Base-by-base conservation (phyloP, 1,140 invertebrate species). In the Chelonus insularis region DNA sequence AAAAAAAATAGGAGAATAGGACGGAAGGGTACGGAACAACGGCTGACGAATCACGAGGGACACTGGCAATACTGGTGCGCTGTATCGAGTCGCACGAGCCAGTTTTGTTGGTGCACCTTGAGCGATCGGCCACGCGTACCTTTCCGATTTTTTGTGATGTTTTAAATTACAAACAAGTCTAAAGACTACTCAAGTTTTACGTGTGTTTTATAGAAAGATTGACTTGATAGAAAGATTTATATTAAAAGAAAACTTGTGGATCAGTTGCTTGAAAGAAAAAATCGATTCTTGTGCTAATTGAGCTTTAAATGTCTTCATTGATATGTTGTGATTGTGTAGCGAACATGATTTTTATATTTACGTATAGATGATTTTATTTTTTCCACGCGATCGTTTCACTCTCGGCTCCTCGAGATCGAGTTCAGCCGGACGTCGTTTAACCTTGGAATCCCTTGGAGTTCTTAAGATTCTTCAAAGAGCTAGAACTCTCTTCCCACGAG, bases 401-500 rank as follows among this genome's bases (percentile, higher is more conserved):
- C 48, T 32, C 29, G 48, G 48, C 8, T 14, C 16, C 36, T 37
- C 36, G n/a, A 14, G 21, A 23, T 34, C 20, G 36, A 9, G 48
- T 56, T 23, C 12, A 43, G 37, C 39, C 41, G 45, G 34, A 56
- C 43, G 41, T 12, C 47, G 21, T 60, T 52, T 51, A 45, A 58
- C 61, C 61, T 57, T 58, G 61, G 54, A 63, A 63, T 63, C 61
- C 36, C 45, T 45, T 25, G 34, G 50, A 63, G 62, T 63, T 59
- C 48, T 63, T 59, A 20, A 45, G 58, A 63, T 59, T 55, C 62
- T 39, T 63, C 48, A 29, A 29, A 20, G 59, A 45, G 23, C 16
- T 20, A 12, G 21, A 14, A 14, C 14, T 39, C 14, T 39, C 37
- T 59, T 63, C 62, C 21, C 62, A 63, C 62, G 61, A 50, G 12